These are phyloP conservation scores for Sitodiplosis mosellana DNA, from an alignment of 1,140 invertebrate genomes.

Conservation along the genomic window DNA sequence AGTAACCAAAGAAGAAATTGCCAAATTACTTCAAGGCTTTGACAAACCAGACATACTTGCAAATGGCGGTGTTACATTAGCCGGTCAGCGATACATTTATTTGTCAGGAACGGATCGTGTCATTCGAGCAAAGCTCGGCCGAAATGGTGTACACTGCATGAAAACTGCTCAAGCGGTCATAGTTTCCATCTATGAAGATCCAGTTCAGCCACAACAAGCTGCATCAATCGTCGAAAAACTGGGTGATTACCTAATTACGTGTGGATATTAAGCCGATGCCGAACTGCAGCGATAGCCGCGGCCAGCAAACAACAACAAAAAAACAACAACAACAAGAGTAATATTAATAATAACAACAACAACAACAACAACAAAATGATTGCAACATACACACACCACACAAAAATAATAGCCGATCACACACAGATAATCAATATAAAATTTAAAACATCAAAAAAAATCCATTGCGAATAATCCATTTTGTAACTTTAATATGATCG, in stretches of 20 bases:
- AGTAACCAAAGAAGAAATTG: slow-evolving; percentile 73
- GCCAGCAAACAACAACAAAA: too few species aligned
- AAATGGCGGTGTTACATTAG: slow-evolving; percentile 71
- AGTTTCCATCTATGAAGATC: slow-evolving; percentile 82
- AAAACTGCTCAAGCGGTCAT: slow-evolving; percentile 74
- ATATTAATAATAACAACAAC: too few species aligned
- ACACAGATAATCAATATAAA: too few species aligned
- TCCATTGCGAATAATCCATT: too few species aligned
- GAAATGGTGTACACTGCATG: slow-evolving; percentile 84
- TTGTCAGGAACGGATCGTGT: slow-evolving; percentile 78
- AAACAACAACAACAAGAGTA: too few species aligned
- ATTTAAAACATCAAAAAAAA: too few species aligned
- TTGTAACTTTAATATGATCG: too few species aligned
- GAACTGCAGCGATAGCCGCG: too few species aligned
- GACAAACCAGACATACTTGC: slow-evolving; percentile 69
- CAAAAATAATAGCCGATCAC: too few species aligned
- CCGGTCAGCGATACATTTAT: slow-evolving; percentile 80
- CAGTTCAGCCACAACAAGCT: slow-evolving; percentile 84
- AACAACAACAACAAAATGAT: too few species aligned
- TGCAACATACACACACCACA: too few species aligned
- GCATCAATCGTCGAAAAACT: slow-evolving; percentile 87
- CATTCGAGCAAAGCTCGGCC: slow-evolving; percentile 76
- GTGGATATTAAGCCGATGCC: slow-evolving; percentile 60
- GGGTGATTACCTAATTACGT: slow-evolving; percentile 85
- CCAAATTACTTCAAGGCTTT: slow-evolving; percentile 69